A percentile compares a stretch with the other conserved stretches of the same genome.
Evolutionary conservation across 2,797 vertebrate genomes (phyloP).

Genomic region (Carduelis carduelis): DNA sequence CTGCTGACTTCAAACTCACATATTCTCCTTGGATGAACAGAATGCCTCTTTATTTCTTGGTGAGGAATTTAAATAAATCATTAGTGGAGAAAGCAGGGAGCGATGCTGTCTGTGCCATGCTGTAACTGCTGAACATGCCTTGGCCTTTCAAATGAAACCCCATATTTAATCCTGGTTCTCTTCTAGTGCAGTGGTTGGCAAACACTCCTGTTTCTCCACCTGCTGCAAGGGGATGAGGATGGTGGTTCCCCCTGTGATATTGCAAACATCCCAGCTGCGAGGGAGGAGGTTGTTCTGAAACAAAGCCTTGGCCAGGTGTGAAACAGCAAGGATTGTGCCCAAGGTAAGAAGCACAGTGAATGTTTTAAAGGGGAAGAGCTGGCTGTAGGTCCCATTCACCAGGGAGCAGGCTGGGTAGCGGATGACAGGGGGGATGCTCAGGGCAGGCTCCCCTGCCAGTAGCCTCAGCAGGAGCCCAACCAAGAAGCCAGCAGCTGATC

Average conservation of each 20-base stretch:
- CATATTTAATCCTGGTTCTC: neutral
- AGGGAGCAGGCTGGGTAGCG: slow-evolving; percentile 73
- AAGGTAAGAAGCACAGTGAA: slow-evolving; percentile 75
- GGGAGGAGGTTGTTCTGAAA: slow-evolving; percentile 78
- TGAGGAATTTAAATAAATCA: neutral
- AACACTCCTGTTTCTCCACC: neutral
- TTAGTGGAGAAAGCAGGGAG: neutral
- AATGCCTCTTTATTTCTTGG: neutral
- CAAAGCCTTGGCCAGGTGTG: slow-evolving; percentile 61
- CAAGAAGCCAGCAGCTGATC: slow-evolving; percentile 72
- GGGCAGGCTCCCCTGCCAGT: slow-evolving; percentile 64
- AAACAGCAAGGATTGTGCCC: slow-evolving; percentile 70
- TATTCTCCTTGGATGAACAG: neutral
- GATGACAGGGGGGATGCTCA: slow-evolving; percentile 73
- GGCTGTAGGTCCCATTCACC: slow-evolving; percentile 55
- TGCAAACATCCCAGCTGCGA: slow-evolving; percentile 75
- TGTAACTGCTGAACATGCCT: neutral
- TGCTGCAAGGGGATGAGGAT: neutral
- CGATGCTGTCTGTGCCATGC: neutral
- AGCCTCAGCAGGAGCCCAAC: slow-evolving; percentile 68
- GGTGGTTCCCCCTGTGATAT: neutral
- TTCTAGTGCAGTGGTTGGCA: neutral
- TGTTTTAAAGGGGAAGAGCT: slow-evolving; percentile 82
- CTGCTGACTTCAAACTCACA: neutral
- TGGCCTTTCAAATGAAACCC: neutral